Percentiles rank a stretch among this genome's conserved stretches.
These are phyloP conservation scores for Blastomussa wellsi DNA, from an alignment of 92 coral and sea anemone genomes.

Conservation along the genomic window DNA sequence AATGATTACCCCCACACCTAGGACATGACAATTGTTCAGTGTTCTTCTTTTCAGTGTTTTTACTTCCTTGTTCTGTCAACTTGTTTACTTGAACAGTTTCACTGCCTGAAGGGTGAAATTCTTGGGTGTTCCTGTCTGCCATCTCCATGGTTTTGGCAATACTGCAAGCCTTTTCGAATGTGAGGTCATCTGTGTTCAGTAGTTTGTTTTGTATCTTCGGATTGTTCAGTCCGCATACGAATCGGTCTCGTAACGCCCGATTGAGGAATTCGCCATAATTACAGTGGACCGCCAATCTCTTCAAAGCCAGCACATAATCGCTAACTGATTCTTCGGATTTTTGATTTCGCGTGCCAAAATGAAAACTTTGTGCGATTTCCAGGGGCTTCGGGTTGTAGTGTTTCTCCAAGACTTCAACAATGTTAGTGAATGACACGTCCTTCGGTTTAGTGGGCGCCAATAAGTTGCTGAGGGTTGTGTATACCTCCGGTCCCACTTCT, in stretches of 20 bases:
- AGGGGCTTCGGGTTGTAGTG: constrained; percentile 53
- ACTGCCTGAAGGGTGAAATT: constrained; percentile 46
- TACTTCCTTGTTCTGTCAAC: too few relatives aligned
- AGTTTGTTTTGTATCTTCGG: constrained; percentile 58
- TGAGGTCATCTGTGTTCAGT: constrained; percentile 42
- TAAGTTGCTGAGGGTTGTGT: constrained; percentile 48
- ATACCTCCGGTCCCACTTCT: constrained; percentile 61
- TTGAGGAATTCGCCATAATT: constrained; percentile 58
- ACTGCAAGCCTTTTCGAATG: constrained; percentile 52
- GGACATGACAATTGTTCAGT: too few relatives aligned
- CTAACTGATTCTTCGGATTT: constrained; percentile 50
- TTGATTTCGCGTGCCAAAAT: constrained; percentile 54
- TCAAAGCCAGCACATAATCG: constrained; percentile 50
- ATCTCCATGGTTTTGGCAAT: constrained; percentile 66
- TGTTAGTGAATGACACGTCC: constrained; percentile 34
- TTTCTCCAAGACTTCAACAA: constrained; percentile 34
- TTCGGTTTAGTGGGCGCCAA: constrained; percentile 49
- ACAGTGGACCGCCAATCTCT: constrained; percentile 59
- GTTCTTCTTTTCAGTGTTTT: too few relatives aligned
- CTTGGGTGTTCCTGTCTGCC: constrained; percentile 66
- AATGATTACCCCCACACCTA: constrained; percentile 61
- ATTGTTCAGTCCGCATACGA: constrained; percentile 61
- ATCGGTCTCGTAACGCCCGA: constrained; percentile 56
- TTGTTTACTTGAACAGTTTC: constrained; percentile 40
- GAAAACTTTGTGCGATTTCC: constrained; percentile 54